These are phyloP conservation scores for Paraplagusia blochii DNA, from an alignment of 2,113 vertebrate species.

Conservation along the genomic window DNA sequence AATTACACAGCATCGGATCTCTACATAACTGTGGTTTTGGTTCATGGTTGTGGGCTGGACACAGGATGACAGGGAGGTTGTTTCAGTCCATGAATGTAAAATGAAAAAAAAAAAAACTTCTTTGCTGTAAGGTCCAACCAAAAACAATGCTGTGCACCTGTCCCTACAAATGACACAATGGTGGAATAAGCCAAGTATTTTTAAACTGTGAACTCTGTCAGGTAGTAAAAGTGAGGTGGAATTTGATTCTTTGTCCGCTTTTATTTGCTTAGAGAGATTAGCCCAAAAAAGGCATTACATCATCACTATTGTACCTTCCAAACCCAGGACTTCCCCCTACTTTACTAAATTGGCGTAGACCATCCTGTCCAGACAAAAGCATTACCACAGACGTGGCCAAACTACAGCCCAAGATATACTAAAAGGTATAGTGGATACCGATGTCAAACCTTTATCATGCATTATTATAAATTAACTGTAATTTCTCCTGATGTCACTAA, in stretches of 20 bases:
- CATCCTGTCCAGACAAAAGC: conserved; percentile 54
- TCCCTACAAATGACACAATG: conserved; percentile 16
- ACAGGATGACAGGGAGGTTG: conserved; percentile 29
- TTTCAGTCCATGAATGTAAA: conserved; percentile 16
- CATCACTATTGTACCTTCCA: conserved; percentile 64
- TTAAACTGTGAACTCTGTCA: conserved; percentile 31
- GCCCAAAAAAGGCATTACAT: conserved; percentile 67
- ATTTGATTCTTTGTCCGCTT: conserved; percentile 45
- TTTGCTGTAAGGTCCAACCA: background rate
- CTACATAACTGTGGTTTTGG: conserved; percentile 56
- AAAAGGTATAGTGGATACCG: too few relatives aligned
- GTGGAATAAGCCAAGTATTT: conserved; percentile 43
- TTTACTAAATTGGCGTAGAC: conserved; percentile 36
- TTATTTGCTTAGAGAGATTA: conserved; percentile 57
- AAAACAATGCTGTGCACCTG: conserved; percentile 41
- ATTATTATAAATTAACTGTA: too few relatives aligned
- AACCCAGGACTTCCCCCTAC: conserved; percentile 52
- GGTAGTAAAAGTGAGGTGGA: conserved; percentile 28
- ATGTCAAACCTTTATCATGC: too few relatives aligned
- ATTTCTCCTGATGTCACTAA: too few relatives aligned
- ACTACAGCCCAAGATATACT: too few relatives aligned
- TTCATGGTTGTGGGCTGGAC: conserved; percentile 35
- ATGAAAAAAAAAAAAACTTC: conserved; percentile 22
- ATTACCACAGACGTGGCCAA: background rate
- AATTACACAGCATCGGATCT: conserved; percentile 59